A percentile compares a stretch with the other conserved stretches of the same genome.
Evolutionary conservation across 2,113 vertebrate genomes (phyloP).

Genomic region (Sceloporus tristichus): DNA sequence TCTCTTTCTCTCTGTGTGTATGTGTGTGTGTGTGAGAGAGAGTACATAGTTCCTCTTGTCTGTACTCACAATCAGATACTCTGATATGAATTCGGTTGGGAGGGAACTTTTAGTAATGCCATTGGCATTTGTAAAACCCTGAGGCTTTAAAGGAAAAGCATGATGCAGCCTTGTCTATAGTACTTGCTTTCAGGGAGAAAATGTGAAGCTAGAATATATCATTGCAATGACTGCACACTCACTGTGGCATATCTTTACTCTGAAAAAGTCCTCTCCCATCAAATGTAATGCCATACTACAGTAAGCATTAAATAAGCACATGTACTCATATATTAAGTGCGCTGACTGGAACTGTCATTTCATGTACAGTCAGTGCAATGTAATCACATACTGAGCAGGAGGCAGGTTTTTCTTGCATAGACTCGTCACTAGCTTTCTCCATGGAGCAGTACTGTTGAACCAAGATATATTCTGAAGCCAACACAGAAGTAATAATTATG

Average conservation of each 20-base stretch:
- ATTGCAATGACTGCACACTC: background rate
- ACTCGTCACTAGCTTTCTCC: constrained; percentile 22
- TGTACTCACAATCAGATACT: background rate
- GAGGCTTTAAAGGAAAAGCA: background rate
- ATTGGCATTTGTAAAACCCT: constrained; percentile 25
- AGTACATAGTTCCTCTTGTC: too few species aligned
- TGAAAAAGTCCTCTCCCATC: constrained; percentile 48
- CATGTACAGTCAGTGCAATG: constrained; percentile 23
- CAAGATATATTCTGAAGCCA: constrained; percentile 31
- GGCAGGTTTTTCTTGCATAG: constrained; percentile 31
- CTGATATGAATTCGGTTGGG: background rate
- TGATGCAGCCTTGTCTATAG: background rate
- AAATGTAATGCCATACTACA: constrained; percentile 14
- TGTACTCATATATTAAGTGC: constrained; percentile 14
- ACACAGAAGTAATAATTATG: constrained; percentile 10
- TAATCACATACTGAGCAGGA: background rate
- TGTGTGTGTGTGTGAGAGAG: background rate
- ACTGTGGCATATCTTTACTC: constrained; percentile 1
- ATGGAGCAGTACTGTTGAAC: constrained; percentile 14
- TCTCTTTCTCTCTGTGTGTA: too few species aligned
- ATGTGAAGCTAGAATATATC: constrained; percentile 7
- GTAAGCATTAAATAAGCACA: constrained; percentile 11
- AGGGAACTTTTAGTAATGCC: background rate
- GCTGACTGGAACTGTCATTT: constrained; percentile 52
- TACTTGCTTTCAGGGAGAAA: background rate